Conservation (phyloP, 2,113 vertebrate genomes). For the Stercorarius parasiticus region DNA sequence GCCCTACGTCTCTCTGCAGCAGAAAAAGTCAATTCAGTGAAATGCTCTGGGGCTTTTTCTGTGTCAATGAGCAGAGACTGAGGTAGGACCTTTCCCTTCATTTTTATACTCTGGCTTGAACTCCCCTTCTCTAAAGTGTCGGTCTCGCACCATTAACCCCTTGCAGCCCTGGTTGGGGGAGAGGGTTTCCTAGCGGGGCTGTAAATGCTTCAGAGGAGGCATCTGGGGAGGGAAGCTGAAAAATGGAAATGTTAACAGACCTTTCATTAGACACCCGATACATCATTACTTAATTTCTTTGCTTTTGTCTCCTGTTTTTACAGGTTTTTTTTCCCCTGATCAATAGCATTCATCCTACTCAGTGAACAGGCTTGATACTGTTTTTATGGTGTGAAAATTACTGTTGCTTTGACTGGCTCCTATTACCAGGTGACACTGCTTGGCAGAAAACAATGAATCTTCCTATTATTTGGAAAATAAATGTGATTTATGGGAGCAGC, state of each 20-base stretch:
- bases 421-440: constrained; percentile 20
- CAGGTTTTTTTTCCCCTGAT: fast-evolving
- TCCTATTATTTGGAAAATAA: constrained; percentile 33
- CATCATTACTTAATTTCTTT: constrained; percentile 11
- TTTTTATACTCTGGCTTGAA: not conserved
- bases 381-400: constrained; percentile 59
- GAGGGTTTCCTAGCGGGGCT: not conserved
- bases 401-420: constrained; percentile 44
- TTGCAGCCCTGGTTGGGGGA: not conserved
- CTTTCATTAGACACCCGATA: not conserved
- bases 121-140: not conserved
- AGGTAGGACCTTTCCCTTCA: not conserved
- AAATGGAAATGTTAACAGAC: constrained; percentile 38
- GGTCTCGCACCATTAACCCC: not conserved
- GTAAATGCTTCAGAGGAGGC: not conserved
- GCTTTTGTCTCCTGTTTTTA: not conserved
- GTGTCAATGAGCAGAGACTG: not conserved
- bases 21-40: not conserved
- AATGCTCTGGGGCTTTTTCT: not conserved
- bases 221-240: not conserved
- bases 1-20: not conserved
- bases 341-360: constrained; percentile 15
- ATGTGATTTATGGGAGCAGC: constrained; percentile 12
- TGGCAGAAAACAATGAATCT: constrained; percentile 35
- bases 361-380: constrained; percentile 17